Percentiles rank a stretch among this genome's conserved stretches.
These are phyloP conservation scores for Taeniopygia guttata DNA, from an alignment of 2,797 vertebrate species.

Conservation along the genomic window DNA sequence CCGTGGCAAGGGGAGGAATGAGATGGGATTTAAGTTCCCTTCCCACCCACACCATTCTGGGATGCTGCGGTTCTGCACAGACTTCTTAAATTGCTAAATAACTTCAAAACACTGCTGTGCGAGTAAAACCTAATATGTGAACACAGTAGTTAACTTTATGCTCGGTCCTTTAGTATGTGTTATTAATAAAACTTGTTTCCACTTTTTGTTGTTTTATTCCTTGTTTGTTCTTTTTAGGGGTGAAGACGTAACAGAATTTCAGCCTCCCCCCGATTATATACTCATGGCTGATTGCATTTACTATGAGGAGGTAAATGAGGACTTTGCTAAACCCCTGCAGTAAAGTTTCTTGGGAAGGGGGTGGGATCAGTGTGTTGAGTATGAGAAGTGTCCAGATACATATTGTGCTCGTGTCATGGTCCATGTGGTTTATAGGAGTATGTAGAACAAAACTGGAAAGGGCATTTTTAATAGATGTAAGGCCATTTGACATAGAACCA, in stretches of 20 bases:
- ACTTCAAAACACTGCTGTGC: fast-evolving
- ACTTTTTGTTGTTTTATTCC: background rate
- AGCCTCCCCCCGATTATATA: constrained; percentile 86
- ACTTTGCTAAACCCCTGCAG: fast-evolving
- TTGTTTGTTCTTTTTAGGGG: constrained; percentile 78
- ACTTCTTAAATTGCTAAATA: background rate
- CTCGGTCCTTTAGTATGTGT: fast-evolving
- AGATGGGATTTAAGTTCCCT: fast-evolving
- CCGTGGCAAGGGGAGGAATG: fast-evolving
- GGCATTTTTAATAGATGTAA: background rate
- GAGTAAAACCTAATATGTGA: fast-evolving
- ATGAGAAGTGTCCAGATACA: background rate
- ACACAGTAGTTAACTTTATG: fast-evolving
- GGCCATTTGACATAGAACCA: background rate
- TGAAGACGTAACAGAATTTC: constrained; percentile 82
- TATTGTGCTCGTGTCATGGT: fast-evolving
- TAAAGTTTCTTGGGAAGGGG: background rate
- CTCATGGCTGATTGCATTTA: constrained; percentile 98
- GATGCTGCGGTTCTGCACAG: background rate
- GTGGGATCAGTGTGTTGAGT: background rate
- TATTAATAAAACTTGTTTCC: background rate
- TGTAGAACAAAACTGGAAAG: fast-evolving
- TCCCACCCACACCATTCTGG: background rate
- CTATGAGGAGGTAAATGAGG: constrained; percentile 88
- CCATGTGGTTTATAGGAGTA: background rate